Conservation (phyloP, 1,140 invertebrate genomes). For the Pseudomyrmex flavicornis region DNA sequence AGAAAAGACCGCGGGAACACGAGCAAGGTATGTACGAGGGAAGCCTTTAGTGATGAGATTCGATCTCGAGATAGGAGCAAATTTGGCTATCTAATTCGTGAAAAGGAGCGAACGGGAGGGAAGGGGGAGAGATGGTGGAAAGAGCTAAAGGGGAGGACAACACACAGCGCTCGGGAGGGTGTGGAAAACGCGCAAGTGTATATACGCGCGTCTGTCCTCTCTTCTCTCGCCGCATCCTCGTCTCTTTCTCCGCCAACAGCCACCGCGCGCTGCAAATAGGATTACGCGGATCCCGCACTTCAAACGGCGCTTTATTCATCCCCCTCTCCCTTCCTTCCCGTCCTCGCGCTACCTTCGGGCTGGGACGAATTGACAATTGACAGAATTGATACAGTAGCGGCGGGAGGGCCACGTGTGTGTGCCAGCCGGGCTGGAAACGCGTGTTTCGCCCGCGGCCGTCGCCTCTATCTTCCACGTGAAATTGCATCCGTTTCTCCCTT, state of each 20-base stretch:
- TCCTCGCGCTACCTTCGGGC: neutral
- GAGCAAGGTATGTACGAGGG: slow-evolving; percentile 39
- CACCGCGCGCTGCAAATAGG: slow-evolving; percentile 71
- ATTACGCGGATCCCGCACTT: slow-evolving; percentile 79
- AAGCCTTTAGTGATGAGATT: slow-evolving; percentile 73
- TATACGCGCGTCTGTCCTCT: too few species aligned
- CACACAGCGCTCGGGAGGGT: too few species aligned
- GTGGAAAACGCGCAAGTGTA: neutral
- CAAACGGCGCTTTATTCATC: slow-evolving; percentile 79
- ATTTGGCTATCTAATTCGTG: slow-evolving; percentile 76
- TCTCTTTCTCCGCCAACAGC: slow-evolving; percentile 38
- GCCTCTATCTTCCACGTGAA: slow-evolving; percentile 52
- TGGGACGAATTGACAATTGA: slow-evolving; percentile 84
- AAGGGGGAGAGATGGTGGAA: neutral
- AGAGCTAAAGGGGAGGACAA: too few species aligned
- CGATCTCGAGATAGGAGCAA: slow-evolving; percentile 65
- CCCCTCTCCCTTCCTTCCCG: neutral
- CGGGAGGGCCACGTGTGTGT: slow-evolving; percentile 73
- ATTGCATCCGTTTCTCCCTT: slow-evolving; percentile 58
- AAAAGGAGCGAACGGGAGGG: slow-evolving; percentile 30
- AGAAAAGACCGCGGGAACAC: slow-evolving; percentile 2
- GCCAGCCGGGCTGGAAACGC: slow-evolving; percentile 41
- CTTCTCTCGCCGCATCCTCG: neutral
- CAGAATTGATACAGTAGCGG: slow-evolving; percentile 81
- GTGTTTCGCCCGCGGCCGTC: slow-evolving; percentile 55